Conservation (phyloP, 1,140 invertebrate species). For the Trissolcus basalis region DNA sequence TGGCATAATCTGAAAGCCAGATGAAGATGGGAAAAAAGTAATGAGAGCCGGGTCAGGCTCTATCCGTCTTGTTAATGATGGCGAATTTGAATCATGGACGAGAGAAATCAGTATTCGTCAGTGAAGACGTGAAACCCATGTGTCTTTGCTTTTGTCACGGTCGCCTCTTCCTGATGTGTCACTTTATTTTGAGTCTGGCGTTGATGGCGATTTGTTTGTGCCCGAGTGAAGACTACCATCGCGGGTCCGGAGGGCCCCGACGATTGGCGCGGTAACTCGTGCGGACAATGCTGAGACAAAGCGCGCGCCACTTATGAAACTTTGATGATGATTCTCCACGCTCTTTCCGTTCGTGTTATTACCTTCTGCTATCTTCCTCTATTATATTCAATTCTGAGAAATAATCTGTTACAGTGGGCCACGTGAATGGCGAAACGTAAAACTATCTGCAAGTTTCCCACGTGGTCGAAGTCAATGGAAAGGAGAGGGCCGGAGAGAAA, state of each 20-base stretch:
- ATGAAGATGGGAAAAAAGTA: no score
- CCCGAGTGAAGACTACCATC: constrained; percentile 25
- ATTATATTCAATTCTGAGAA: constrained; percentile 69
- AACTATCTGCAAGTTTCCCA: constrained; percentile 72
- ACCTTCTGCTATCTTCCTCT: constrained; percentile 50
- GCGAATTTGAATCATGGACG: background rate
- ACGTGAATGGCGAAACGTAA: constrained; percentile 76
- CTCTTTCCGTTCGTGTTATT: constrained; percentile 64
- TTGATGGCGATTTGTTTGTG: constrained; percentile 49
- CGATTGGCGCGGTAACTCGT: constrained; percentile 40
- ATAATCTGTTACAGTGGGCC: constrained; percentile 74
- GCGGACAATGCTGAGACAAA: constrained; percentile 70
- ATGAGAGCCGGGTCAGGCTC: background rate
- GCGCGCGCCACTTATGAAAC: constrained; percentile 66
- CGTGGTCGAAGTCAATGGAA: constrained; percentile 71
- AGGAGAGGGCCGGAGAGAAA: constrained; percentile 45
- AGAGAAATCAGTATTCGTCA: constrained; percentile 45
- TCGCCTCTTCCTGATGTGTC: constrained; percentile 47
- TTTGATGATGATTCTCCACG: constrained; percentile 70
- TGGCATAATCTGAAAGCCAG: no score
- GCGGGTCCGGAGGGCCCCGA: constrained; percentile 31
- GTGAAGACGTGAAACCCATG: constrained; percentile 12
- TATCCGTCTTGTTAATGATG: constrained; percentile 8
- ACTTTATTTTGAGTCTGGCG: constrained; percentile 28
- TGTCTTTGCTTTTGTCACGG: constrained; percentile 46